Evolutionary conservation across 2,888 invertebrate genomes (phyloP).

Genomic region (Cryptus viduatorius): DNA sequence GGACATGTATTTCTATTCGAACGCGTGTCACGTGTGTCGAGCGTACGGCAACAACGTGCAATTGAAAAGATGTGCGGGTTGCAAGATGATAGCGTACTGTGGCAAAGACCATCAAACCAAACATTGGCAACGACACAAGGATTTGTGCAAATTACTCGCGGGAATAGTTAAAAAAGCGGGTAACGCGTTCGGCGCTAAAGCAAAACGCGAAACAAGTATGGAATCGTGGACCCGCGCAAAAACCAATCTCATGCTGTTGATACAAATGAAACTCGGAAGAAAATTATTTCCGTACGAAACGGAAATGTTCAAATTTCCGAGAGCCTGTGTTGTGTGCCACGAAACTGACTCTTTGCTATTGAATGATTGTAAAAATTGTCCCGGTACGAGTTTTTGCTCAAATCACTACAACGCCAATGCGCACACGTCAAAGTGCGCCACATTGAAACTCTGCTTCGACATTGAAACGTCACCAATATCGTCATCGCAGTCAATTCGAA

Average conservation of each 20-base stretch:
- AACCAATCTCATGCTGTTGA: constrained; percentile 75
- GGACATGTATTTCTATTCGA: constrained; percentile 77
- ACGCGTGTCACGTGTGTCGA: constrained; percentile 83
- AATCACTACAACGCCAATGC: constrained; percentile 66
- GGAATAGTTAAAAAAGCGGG: constrained; percentile 38
- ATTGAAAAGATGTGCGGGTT: constrained; percentile 80
- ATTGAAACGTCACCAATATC: constrained; percentile 71
- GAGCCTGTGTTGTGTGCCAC: constrained; percentile 78
- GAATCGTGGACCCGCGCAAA: constrained; percentile 73
- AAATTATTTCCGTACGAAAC: constrained; percentile 74
- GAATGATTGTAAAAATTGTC: constrained; percentile 77
- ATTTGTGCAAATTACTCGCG: constrained; percentile 74
- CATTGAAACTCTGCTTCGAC: constrained; percentile 74
- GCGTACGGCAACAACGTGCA: constrained; percentile 71
- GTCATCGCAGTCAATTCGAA: constrained; percentile 68
- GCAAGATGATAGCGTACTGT: constrained; percentile 82
- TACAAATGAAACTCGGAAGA: constrained; percentile 70
- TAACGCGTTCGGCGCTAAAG: constrained; percentile 21
- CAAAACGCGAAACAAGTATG: constrained; percentile 41
- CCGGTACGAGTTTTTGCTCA: constrained; percentile 76
- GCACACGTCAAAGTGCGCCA: constrained; percentile 71
- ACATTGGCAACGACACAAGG: constrained; percentile 81
- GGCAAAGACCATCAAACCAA: constrained; percentile 79
- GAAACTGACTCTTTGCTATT: constrained; percentile 71
- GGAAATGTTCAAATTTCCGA: constrained; percentile 79